Evolutionary conservation across 2,888 invertebrate genomes (phyloP), one percentile per base, ranked within the genome.

Genomic region (Eudemis profundana): DNA sequence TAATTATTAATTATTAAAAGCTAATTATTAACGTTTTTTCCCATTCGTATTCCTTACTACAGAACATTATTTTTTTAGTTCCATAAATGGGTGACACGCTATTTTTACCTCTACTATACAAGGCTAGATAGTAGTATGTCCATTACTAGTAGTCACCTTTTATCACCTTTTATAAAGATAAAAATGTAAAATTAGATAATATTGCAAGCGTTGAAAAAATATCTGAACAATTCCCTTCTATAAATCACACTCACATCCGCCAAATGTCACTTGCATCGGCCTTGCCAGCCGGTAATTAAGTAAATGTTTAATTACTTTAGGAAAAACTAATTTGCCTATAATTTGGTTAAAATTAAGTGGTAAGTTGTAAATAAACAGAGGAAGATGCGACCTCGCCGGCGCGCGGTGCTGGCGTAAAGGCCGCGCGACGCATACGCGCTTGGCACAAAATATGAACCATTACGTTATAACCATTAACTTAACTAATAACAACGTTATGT

Each of bases 351-450:
- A 51, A 51, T 46, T 23, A 44, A 64, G 40, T 47, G 51, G 38
- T 47, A 63, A 53, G 14, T 47, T 14, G 54, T 47, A 57, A 40
- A 47, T 38, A 12, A 10, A 42, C 47, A 75, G 75, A 87, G 86
- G 87, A 88, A 83, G 85, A 84, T 77, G 75, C 78, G 85, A 70
- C 89, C 89, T 89, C 83, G 83, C 68, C 53, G 72, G 69, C 74
- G 78, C 74, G n/a, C 75, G 74, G 75, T 12, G 72, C 69, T 74
- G 78, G 74, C 76, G 74, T 74, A 70, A 79, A 84, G 86, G 86
- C 77, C 81, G 74, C 68, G 61, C 62, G 51, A 70, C 73, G 73
- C 72, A 70, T 84, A 78, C 77, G 68, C 72, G 70, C 71, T 7
- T 15, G 14, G 19, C 17, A 27, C 42, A 27, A 71, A 79, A 78